Evolutionary conservation across 2,797 vertebrate genomes (phyloP).

Genomic region (Pseudotriccus pelzelni): DNA sequence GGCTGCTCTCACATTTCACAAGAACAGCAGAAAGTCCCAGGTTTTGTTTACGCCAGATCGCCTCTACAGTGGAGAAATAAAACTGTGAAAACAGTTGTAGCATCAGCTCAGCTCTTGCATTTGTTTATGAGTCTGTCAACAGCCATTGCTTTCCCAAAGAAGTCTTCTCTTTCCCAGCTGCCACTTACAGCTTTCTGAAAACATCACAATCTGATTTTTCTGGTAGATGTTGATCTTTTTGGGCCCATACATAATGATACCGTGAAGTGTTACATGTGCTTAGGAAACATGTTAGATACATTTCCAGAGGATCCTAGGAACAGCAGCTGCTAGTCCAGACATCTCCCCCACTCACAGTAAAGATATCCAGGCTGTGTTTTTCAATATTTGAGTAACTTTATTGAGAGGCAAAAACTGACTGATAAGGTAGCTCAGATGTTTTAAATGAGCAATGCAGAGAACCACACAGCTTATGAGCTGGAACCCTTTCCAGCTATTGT

Average conservation of each 20-base stretch:
- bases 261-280: fast-evolving
- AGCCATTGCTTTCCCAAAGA: neutral
- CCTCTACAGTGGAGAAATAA: neutral
- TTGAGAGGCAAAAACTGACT: neutral
- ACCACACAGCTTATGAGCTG: neutral
- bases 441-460: neutral
- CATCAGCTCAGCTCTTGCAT: neutral
- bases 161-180: neutral
- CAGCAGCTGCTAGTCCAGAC: neutral
- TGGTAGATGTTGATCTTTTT: neutral
- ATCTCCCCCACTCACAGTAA: neutral
- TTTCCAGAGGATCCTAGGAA: neutral
- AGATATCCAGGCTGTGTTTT: neutral
- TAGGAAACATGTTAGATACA: neutral
- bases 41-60: neutral
- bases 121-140: neutral
- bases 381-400: neutral
- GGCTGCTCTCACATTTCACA: neutral
- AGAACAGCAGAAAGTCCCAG: neutral
- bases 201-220: neutral
- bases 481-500: neutral
- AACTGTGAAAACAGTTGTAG: neutral
- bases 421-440: neutral
- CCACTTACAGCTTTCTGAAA: neutral
- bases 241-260: neutral